Evolutionary conservation across 1,140 invertebrate genomes (phyloP), one percentile per base, ranked within the genome.

Genomic region (Zaprionus lachaisei): DNA sequence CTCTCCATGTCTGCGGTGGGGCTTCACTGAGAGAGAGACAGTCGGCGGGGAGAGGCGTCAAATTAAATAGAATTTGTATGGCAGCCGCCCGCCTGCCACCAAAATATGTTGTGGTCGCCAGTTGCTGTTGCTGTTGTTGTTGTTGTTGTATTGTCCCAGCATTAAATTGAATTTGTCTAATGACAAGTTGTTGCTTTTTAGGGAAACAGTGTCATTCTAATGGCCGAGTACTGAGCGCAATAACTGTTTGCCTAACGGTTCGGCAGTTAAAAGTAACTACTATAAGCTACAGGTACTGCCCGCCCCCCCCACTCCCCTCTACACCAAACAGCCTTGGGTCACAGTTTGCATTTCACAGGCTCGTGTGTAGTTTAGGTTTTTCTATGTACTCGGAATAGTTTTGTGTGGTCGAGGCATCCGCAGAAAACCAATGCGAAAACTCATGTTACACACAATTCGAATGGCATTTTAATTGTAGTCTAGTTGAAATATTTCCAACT

Each of bases 101-200:
- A 66, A 87, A 89, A 89, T 89, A 84, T 89, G 84, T 87, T 87
- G 84, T 70, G 84, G 84, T 87, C 81, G 78, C 72, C 78, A 55
- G 77, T 72, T 64, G 79, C 26, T 31, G 3, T 14, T 14, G 12
- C 38, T 66, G 72, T 22, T 70, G 74, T 61, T 74, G 67, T 22
- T 63, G 51, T 26, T 76, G 63, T 34, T 71, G 72, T 38, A 60
- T 14, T 58, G 54, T 76, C 78, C 62, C 67, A 62, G 81, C 83
- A 87, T 87, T 73, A 89, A 90, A 89, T 87, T 87, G 84, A 87
- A 89, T 89, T 89, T 89, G 79, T 89, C 85, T 89, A 89, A 89
- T 89, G 84, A 90, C 84, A 89, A 89, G 84, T 89, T 89, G 84
- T 89, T 83, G 83, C 67, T 60, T 81, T 76, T 72, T 47, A 24